Percentiles rank a stretch among this genome's conserved stretches.
These are phyloP conservation scores for Anodontia alba DNA, from an alignment of 2,888 invertebrate genomes.

Conservation along the genomic window DNA sequence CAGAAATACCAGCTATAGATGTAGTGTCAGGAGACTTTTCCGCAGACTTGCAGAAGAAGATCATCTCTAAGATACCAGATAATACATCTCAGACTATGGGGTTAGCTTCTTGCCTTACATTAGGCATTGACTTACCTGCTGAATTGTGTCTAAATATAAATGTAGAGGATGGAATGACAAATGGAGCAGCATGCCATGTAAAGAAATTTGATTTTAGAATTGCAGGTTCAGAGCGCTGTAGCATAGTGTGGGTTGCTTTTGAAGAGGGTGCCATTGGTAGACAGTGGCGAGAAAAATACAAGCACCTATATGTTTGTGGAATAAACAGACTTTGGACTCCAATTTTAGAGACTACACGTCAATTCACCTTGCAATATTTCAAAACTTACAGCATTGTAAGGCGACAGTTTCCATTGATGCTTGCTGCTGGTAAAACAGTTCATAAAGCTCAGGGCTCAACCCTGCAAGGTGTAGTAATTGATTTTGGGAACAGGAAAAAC, in stretches of 20 bases:
- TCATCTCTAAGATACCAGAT: slow-evolving; percentile 47
- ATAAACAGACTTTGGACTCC: slow-evolving; percentile 24
- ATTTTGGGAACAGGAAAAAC: slow-evolving; percentile 49
- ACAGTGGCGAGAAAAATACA: slow-evolving; percentile 26
- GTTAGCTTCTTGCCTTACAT: slow-evolving; percentile 26
- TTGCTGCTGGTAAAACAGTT: slow-evolving; percentile 59
- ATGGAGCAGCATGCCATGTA: slow-evolving; percentile 60
- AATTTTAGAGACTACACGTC: slow-evolving; percentile 31
- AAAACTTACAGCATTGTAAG: slow-evolving; percentile 38
- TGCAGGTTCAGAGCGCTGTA: slow-evolving; percentile 29
- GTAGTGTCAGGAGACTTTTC: slow-evolving; percentile 32
- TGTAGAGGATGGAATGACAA: slow-evolving; percentile 60
- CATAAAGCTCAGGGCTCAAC: slow-evolving; percentile 62
- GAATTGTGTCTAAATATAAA: slow-evolving; percentile 56
- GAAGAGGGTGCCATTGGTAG: slow-evolving; percentile 38
- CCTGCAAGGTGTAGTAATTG: slow-evolving; percentile 46
- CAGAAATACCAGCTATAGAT: slow-evolving; percentile 30
- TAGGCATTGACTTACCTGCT: slow-evolving; percentile 41
- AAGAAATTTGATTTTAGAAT: slow-evolving; percentile 51
- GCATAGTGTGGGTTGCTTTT: slow-evolving; percentile 63
- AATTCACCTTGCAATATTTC: slow-evolving; percentile 28
- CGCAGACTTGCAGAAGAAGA: background rate
- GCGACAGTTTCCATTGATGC: slow-evolving; percentile 51
- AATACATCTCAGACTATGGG: slow-evolving; percentile 55
- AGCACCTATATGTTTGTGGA: slow-evolving; percentile 29